phyloP scores from a whole-genome alignment of 2,113 vertebrate genomes.

The Caracal caracal region DNA sequence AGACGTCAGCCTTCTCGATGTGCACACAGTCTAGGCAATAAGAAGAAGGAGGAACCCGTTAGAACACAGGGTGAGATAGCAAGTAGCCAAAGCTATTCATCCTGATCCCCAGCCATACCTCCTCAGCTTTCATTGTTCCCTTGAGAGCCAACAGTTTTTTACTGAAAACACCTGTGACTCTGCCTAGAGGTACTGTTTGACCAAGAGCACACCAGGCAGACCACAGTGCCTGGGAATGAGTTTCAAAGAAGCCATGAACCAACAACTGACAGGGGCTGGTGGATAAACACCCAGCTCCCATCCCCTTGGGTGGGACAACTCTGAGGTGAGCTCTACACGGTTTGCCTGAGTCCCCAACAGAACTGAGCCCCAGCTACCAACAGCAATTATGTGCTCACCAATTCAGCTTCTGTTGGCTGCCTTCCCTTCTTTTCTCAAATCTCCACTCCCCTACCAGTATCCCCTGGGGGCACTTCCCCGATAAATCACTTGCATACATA shows the following conservation, averaged over 20 bases:
- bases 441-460: too few relatives aligned
- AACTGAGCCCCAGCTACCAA: background rate
- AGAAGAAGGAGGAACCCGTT: background rate
- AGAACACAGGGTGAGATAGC: background rate
- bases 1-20: constrained; percentile 91
- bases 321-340: background rate
- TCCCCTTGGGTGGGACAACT: background rate
- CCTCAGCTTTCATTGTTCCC: background rate
- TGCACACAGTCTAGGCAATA: constrained; percentile 85
- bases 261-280: background rate
- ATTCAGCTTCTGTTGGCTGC: background rate
- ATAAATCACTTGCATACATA: background rate
- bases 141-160: background rate
- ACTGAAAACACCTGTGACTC: background rate
- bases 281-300: background rate
- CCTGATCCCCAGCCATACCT: background rate
- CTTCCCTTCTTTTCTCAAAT: background rate
- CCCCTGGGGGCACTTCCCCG: background rate
- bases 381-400: background rate
- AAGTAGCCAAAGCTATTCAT: background rate
- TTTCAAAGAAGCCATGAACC: background rate
- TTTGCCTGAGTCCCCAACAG: background rate
- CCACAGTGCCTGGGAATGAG: background rate
- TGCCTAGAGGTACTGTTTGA: background rate
- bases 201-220: background rate